phyloP scores from a whole-genome alignment of 2,797 vertebrate species.

The Sebastes glaucus region DNA sequence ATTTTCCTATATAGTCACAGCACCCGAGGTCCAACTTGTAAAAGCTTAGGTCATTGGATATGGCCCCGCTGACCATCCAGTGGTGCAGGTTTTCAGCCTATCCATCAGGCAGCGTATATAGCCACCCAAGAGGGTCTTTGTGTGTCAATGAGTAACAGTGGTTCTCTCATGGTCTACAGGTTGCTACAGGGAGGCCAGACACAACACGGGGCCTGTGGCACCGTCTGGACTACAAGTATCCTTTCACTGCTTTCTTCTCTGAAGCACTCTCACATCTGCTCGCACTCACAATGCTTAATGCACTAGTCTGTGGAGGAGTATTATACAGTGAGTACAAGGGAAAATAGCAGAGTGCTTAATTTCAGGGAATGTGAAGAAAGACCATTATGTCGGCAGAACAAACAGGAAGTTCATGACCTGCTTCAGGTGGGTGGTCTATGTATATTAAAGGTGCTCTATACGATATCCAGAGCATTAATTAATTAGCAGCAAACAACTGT shows the following conservation, averaged over 20 bases:
- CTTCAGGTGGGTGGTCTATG: neutral
- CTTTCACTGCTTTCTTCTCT: constrained; percentile 56
- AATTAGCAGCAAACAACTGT: no score
- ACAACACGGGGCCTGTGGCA: constrained; percentile 62
- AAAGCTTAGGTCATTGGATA: constrained; percentile 67
- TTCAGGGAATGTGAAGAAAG: constrained; percentile 18
- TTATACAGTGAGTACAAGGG: neutral
- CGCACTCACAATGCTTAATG: constrained; percentile 34
- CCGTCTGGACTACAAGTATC: constrained; percentile 68
- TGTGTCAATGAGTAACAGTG: constrained; percentile 47
- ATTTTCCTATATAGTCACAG: constrained; percentile 45
- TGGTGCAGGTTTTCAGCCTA: constrained; percentile 57
- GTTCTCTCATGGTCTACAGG: constrained; percentile 61
- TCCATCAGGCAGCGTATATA: constrained; percentile 39
- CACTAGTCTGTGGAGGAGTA: constrained; percentile 12
- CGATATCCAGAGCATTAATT: no score
- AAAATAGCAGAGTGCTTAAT: constrained; percentile 7
- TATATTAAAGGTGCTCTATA: neutral
- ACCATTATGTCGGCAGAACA: neutral
- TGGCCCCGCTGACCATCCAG: constrained; percentile 42
- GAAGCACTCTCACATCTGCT: constrained; percentile 35
- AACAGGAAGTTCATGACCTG: neutral
- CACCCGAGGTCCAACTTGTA: constrained; percentile 30
- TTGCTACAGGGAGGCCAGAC: constrained; percentile 44
- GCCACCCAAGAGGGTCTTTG: constrained; percentile 43